Conservation (phyloP, 2,113 vertebrate species). For the Antechinus flavipes region DNA sequence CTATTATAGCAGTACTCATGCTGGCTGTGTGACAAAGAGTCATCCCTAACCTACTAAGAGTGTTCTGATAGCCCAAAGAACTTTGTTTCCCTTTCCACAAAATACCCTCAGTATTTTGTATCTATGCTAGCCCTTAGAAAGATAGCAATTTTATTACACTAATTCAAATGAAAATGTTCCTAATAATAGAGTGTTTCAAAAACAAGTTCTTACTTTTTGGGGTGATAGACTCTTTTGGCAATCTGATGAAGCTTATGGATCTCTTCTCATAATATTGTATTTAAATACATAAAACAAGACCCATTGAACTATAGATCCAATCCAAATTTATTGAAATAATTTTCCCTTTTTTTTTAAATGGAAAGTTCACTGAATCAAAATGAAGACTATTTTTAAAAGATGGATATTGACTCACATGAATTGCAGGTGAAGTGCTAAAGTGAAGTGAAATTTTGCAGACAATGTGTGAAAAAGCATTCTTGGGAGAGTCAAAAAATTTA, state of each 20-base stretch:
- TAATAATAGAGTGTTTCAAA: not conserved
- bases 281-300: not conserved
- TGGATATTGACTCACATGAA: not conserved
- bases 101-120: not conserved
- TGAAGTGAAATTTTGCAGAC: not conserved
- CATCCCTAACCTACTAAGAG: too few species aligned
- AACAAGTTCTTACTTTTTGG: not conserved
- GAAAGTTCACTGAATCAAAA: not conserved
- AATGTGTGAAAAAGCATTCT: not conserved
- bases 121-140: not conserved
- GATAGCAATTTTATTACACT: not conserved
- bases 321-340: not conserved
- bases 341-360: not conserved
- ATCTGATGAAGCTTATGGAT: not conserved
- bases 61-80: not conserved
- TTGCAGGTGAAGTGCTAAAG: not conserved
- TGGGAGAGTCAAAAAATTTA: not conserved
- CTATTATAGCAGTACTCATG: not conserved
- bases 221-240: not conserved
- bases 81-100: not conserved
- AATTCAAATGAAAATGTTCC: not conserved
- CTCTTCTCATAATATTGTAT: not conserved
- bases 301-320: not conserved
- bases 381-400: not conserved
- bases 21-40: not conserved